phyloP scores from a whole-genome alignment of 2,888 invertebrate species.

The Cynaeus angustus region DNA sequence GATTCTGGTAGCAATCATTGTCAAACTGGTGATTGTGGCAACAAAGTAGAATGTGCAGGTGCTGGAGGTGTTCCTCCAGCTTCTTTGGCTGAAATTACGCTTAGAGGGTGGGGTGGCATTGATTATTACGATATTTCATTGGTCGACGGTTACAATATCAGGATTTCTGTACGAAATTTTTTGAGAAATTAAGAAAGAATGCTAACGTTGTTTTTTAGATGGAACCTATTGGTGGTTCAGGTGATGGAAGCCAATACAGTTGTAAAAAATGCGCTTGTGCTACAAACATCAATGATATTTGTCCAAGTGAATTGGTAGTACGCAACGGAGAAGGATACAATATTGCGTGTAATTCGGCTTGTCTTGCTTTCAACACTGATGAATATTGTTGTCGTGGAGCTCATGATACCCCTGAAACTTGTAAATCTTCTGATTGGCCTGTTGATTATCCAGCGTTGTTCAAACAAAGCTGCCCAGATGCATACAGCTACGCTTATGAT shows the following conservation, averaged over 20 bases:
- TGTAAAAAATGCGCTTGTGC: constrained; percentile 66
- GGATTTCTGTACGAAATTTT: constrained; percentile 58
- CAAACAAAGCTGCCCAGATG: constrained; percentile 64
- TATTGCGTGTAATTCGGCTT: constrained; percentile 71
- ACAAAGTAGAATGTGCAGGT: constrained; percentile 69
- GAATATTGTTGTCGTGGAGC: constrained; percentile 70
- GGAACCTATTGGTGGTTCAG: constrained; percentile 59
- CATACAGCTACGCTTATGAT: constrained; percentile 73
- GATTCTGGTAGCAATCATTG: constrained; percentile 69
- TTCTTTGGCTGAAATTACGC: constrained; percentile 70
- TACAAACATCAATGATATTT: constrained; percentile 64
- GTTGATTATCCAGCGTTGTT: constrained; percentile 62
- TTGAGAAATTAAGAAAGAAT: background rate
- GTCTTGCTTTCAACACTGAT: constrained; percentile 69
- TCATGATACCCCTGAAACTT: constrained; percentile 67
- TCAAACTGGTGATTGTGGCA: constrained; percentile 70
- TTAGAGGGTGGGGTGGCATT: constrained; percentile 64
- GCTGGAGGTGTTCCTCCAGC: constrained; percentile 70
- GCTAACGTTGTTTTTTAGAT: constrained; percentile 45
- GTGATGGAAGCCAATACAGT: constrained; percentile 63
- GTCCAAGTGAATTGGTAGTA: constrained; percentile 65
- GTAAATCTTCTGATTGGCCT: constrained; percentile 65
- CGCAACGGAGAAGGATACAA: constrained; percentile 58
- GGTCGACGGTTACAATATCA: constrained; percentile 72
- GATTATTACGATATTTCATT: constrained; percentile 72